Evolutionary conservation across 2,888 invertebrate genomes (phyloP).

Genomic region (Parasteatoda lunata): DNA sequence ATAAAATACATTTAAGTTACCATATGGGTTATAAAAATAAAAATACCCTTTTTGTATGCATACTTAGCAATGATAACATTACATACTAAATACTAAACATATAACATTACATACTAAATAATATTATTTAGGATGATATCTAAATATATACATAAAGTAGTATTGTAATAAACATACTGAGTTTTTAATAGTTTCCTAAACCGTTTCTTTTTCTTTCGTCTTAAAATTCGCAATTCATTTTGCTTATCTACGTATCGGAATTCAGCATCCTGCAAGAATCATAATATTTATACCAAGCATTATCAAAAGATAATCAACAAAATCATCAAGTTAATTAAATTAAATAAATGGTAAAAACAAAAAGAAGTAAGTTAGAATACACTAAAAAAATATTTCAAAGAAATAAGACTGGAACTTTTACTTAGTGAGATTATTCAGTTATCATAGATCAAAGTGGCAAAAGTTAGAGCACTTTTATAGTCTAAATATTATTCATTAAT

Average conservation of each 20-base stretch:
- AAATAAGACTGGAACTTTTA: not conserved
- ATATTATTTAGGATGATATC: too few relatives aligned
- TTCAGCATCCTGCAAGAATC: conserved; percentile 42
- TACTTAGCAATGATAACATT: too few relatives aligned
- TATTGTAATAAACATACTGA: conserved; percentile 35
- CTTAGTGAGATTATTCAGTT: too few relatives aligned
- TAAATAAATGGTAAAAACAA: not conserved
- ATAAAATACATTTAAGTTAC: too few relatives aligned
- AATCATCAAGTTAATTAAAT: not conserved
- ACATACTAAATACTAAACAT: too few relatives aligned
- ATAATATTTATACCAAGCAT: not conserved
- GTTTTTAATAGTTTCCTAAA: conserved; percentile 31
- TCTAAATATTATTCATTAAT: too few relatives aligned
- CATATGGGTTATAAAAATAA: too few relatives aligned
- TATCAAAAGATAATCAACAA: not conserved
- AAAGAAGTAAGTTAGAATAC: not conserved
- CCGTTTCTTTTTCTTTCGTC: conserved; percentile 41
- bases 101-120: too few relatives aligned
- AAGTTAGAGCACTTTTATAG: too few relatives aligned
- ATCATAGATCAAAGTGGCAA: too few relatives aligned
- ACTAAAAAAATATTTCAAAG: not conserved
- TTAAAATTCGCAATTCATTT: conserved; percentile 37
- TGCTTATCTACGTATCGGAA: conserved; percentile 41
- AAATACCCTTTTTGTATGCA: too few relatives aligned
- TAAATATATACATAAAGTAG: too few relatives aligned